These are phyloP conservation scores for Eumacrocentrus americanus DNA, from an alignment of 2,888 invertebrate species.

Conservation along the genomic window DNA sequence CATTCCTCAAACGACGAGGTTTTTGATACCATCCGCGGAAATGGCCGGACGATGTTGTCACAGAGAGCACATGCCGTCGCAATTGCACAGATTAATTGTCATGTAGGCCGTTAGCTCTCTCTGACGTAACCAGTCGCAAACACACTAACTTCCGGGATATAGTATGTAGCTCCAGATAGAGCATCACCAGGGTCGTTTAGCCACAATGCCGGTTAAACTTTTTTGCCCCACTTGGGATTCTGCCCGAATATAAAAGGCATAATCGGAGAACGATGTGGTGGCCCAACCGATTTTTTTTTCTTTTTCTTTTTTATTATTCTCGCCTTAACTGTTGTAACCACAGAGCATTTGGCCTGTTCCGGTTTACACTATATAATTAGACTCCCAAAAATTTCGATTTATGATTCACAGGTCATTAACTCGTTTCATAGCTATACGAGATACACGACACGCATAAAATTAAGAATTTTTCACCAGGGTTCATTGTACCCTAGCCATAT, in stretches of 20 bases:
- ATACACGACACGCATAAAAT: too few relatives aligned
- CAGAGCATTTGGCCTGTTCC: too few relatives aligned
- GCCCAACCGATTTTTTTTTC: too few relatives aligned
- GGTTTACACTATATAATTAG: too few relatives aligned
- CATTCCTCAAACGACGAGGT: too few relatives aligned
- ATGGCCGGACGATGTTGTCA: constrained; percentile 36
- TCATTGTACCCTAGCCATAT: too few relatives aligned
- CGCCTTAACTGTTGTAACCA: too few relatives aligned
- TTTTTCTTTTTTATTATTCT: too few relatives aligned
- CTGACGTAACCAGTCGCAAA: constrained; percentile 24
- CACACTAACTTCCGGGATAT: constrained; percentile 16
- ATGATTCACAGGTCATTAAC: too few relatives aligned
- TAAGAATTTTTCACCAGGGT: too few relatives aligned
- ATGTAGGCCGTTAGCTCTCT: constrained; percentile 33
- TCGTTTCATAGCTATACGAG: too few relatives aligned
- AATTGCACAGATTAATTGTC: constrained; percentile 42
- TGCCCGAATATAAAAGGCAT: neutral
- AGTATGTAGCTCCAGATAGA: neutral
- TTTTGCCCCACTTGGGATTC: neutral
- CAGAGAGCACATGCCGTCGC: constrained; percentile 30
- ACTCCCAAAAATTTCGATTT: too few relatives aligned
- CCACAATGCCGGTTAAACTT: neutral
- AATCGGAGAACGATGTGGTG: neutral
- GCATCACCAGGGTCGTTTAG: neutral
- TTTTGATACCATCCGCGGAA: constrained; percentile 32